Evolutionary conservation across 2,888 invertebrate genomes (phyloP).

Genomic region (Drosophila leonis): DNA sequence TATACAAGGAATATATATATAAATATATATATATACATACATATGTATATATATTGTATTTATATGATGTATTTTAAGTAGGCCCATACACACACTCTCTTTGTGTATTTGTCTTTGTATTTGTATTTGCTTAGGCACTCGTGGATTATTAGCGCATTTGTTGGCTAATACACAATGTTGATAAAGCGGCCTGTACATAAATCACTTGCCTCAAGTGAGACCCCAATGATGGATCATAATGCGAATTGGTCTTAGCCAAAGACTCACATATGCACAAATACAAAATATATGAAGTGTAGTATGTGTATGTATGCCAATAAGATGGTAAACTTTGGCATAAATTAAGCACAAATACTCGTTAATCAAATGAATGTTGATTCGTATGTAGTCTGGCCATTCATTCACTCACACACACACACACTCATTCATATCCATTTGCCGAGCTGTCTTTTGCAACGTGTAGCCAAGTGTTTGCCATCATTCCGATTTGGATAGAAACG

Average conservation of each 20-base stretch:
- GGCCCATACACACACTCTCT: not conserved
- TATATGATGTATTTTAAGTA: conserved; percentile 13
- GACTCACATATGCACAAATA: not conserved
- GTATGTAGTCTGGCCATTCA: conserved; percentile 31
- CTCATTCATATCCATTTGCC: conserved; percentile 48
- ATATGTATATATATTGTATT: not conserved
- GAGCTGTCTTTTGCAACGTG: conserved; percentile 45
- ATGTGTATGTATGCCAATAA: conserved; percentile 43
- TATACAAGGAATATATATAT: conserved; percentile 36
- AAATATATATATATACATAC: too few species aligned
- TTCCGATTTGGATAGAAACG: conserved; percentile 16
- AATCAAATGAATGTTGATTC: conserved; percentile 76
- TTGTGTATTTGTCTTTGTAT: conserved; percentile 36
- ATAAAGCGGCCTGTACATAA: conserved; percentile 55
- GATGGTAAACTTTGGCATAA: conserved; percentile 67
- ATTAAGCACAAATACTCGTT: conserved; percentile 77
- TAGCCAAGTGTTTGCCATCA: conserved; percentile 27
- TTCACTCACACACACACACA: conserved; percentile 9
- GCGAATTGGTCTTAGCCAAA: conserved; percentile 23
- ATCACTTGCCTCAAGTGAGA: conserved; percentile 52
- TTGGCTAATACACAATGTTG: conserved; percentile 68
- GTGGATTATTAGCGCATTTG: conserved; percentile 79
- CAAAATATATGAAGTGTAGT: not conserved
- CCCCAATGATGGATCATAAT: conserved; percentile 72
- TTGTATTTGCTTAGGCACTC: conserved; percentile 73